These are phyloP conservation scores for Mobula birostris DNA, from an alignment of 2,113 vertebrate species.

Conservation along the genomic window DNA sequence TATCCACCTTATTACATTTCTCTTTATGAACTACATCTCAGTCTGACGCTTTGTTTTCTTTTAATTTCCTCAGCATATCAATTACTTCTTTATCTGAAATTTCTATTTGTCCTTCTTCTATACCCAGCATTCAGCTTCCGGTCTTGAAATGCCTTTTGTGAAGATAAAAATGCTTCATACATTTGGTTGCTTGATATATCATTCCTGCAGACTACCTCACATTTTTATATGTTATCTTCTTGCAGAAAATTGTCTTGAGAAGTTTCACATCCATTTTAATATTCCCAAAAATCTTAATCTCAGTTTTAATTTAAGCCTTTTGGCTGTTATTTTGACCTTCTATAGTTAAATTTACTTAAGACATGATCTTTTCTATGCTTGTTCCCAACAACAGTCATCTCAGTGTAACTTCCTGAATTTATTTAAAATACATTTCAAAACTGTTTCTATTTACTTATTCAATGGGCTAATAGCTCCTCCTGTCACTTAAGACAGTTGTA, in stretches of 20 bases:
- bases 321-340: not conserved
- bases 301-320: not conserved
- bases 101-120: not conserved
- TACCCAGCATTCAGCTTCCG: not conserved
- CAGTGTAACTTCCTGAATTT: not conserved
- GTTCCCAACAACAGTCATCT: not conserved
- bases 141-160: not conserved
- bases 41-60: constrained; percentile 4
- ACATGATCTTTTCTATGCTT: not conserved
- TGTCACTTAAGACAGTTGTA: not conserved
- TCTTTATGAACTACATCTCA: not conserved
- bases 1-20: not conserved
- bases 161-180: not conserved
- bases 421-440: not conserved
- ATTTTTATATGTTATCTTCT: not conserved
- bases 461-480: not conserved
- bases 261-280: not conserved
- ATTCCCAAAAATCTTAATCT: not conserved
- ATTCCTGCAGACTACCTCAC: too few relatives aligned
- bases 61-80: constrained; percentile 29
- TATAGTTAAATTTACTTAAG: not conserved
- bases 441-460: not conserved
- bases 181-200: not conserved
- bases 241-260: not conserved
- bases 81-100: constrained; percentile 31